Evolutionary conservation across 1,140 invertebrate genomes (phyloP), one percentile per base, ranked within the genome.

Genomic region (Cydia fagiglandana): DNA sequence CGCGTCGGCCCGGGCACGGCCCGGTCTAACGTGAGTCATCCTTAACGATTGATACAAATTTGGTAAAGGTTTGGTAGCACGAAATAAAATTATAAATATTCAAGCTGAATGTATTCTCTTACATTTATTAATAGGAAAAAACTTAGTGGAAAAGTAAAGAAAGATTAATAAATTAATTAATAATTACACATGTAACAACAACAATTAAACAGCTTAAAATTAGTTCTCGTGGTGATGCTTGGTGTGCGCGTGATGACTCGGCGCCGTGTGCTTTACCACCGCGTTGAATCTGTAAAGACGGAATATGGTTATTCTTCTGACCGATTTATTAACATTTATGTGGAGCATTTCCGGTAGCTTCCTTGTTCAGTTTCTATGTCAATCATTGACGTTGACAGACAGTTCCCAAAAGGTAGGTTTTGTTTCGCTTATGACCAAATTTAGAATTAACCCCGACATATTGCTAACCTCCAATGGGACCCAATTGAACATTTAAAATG

Each of bases 181-280:
- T 20, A 45, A 38, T 70, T 84, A 84, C 80, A 84, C 80, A 84
- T 82, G 66, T 84, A 84, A 78, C 75, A 83, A 83, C 80, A 81
- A 20, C n/a, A 76, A 70, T 47, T 76, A 74, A 78, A 78, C 56
- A 73, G 10, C 13, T 13, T 61, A 64, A 64, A 47, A 73, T 76
- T 88, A 89, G 78, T 92, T 89, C 61, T 90, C 79, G 79, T 93
- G 91, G 78, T 91, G 88, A 74, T 83, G 90, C 73, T 91, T 84
- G 45, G 89, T 88, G 12, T 90, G 87, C 1, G 87, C 90, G 17
- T 88, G 88, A 68, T 91, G 88, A 15, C 86, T 84, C 15, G 91
- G 91, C 0, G 87, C 83, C 13, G 91, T 85, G 75, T 90, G 88
- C 61, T 93, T 93, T 9, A 93, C 91, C 0, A 93, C 83, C 4